These are phyloP conservation scores for Xylota sylvarum DNA, from an alignment of 2,888 invertebrate species.

Conservation along the genomic window DNA sequence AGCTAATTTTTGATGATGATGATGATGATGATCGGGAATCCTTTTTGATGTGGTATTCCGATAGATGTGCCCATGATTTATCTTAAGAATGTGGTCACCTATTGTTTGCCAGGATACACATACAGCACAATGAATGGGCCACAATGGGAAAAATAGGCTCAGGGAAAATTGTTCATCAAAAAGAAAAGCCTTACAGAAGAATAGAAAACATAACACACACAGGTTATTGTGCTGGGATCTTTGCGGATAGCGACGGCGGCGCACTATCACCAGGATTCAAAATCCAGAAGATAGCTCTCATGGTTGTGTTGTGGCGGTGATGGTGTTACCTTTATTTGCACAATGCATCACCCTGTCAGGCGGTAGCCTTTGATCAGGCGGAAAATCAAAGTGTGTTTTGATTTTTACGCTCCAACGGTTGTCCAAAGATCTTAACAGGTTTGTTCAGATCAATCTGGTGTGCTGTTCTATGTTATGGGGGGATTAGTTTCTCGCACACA, in stretches of 20 bases:
- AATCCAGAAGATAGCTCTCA: constrained; percentile 37
- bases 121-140: constrained; percentile 60
- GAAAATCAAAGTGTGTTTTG: constrained; percentile 77
- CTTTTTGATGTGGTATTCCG: constrained; percentile 69
- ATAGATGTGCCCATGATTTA: constrained; percentile 75
- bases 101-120: constrained; percentile 67
- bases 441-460: constrained; percentile 32
- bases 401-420: constrained; percentile 71
- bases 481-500: constrained; percentile 36
- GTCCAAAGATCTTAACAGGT: constrained; percentile 71
- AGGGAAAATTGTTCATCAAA: constrained; percentile 41
- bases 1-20: constrained; percentile 61
- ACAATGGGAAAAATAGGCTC: constrained; percentile 69
- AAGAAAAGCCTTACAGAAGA: constrained; percentile 23
- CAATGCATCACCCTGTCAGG: constrained; percentile 53
- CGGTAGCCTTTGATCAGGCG: constrained; percentile 74
- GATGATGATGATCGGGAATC: constrained; percentile 64
- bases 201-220: constrained; percentile 32
- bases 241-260: constrained; percentile 33
- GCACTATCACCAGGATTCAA: constrained; percentile 59
- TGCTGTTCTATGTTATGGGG: constrained; percentile 18
- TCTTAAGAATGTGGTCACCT: constrained; percentile 71
- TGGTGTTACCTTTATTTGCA: constrained; percentile 64
- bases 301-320: constrained; percentile 30
- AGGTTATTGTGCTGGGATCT: constrained; percentile 36